phyloP scores from a whole-genome alignment of 2,888 invertebrate genomes.

The Pollenia griseotomentosa region DNA sequence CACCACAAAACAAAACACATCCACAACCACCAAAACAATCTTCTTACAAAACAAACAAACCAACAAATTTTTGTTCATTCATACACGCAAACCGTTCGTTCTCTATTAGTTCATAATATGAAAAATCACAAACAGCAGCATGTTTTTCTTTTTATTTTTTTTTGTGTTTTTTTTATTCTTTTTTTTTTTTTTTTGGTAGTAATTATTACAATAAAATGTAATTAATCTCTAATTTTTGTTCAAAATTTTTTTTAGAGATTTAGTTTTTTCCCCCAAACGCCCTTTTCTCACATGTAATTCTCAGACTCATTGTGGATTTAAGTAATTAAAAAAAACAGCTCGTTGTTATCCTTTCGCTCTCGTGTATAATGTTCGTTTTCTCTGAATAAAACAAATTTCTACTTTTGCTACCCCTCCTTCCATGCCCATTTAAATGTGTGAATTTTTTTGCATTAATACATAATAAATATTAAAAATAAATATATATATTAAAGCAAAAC shows the following conservation, averaged over 20 bases:
- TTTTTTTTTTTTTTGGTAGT: constrained; percentile 54
- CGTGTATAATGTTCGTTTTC: constrained; percentile 51
- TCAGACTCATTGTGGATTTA: constrained; percentile 46
- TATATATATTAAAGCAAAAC: constrained; percentile 77
- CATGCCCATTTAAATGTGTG: constrained; percentile 76
- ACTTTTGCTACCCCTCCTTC: constrained; percentile 53
- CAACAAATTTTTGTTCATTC: constrained; percentile 57
- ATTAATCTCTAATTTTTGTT: constrained; percentile 59
- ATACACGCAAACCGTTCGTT: constrained; percentile 67
- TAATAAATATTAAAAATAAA: constrained; percentile 82
- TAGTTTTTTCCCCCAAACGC: constrained; percentile 10
- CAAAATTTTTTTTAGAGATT: constrained; percentile 57
- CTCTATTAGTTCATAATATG: constrained; percentile 79
- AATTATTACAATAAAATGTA: constrained; percentile 71
- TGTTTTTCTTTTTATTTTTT: constrained; percentile 56
- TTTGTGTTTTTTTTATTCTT: constrained; percentile 19
- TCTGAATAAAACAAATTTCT: constrained; percentile 52
- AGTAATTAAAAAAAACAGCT: constrained; percentile 50
- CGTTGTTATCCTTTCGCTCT: constrained; percentile 58
- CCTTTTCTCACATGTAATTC: constrained; percentile 7
- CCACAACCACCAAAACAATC: constrained; percentile 70
- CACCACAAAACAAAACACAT: constrained; percentile 82
- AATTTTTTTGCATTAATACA: constrained; percentile 81
- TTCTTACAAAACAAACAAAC: constrained; percentile 56
- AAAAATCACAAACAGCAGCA: constrained; percentile 76